Base-by-base conservation (phyloP, 2,888 invertebrate genomes). In the Drosophila tripunctata region DNA sequence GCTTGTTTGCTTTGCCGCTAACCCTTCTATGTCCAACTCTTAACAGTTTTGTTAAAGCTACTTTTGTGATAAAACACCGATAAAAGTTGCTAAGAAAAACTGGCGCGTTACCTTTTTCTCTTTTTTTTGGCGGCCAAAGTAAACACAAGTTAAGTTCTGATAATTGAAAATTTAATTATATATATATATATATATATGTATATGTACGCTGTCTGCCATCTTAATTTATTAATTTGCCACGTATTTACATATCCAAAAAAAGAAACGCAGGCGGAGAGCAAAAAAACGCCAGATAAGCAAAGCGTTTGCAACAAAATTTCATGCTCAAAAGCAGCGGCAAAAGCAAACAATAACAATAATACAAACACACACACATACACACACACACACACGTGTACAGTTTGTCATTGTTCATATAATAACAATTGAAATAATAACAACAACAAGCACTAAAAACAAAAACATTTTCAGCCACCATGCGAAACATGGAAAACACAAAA, bases 91-190 rank as follows among this genome's bases (percentile, higher is more conserved):
- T 40, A 63, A 64, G 48, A 48, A 55, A 47, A 56, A 51, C 45
- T 31, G 52, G 43, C 52, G 51, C 56, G 41, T 48, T 71, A 64
- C 51, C 63, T 55, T 51, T n/a, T n/a, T n/a, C n/a, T n/a, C n/a
- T n/a, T n/a, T n/a, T n/a, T n/a, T 50, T 38, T 38, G 68, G 57
- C 72, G 72, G 67, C 52, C 67, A 83, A 69, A 76, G 45, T 65
- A 85, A 80, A 80, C 79, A 85, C 52, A 50, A 78, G 57, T 61
- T 79, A 82, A 85, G 67, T 65, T 86, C 69, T 36, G 58, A 69
- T 85, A 80, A 80, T 86, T 80, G 76, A 85, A 82, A 82, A 80
- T 85, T 75, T 78, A 82, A 80, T 82, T 82, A 75, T 67, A 76
- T 60, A n/a, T n/a, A n/a, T n/a, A n/a, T n/a, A n/a, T n/a, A n/a